Evolutionary conservation across 2,797 vertebrate genomes (phyloP), one percentile per base, ranked within the genome.

Genomic region (Pipistrellus kuhlii): DNA sequence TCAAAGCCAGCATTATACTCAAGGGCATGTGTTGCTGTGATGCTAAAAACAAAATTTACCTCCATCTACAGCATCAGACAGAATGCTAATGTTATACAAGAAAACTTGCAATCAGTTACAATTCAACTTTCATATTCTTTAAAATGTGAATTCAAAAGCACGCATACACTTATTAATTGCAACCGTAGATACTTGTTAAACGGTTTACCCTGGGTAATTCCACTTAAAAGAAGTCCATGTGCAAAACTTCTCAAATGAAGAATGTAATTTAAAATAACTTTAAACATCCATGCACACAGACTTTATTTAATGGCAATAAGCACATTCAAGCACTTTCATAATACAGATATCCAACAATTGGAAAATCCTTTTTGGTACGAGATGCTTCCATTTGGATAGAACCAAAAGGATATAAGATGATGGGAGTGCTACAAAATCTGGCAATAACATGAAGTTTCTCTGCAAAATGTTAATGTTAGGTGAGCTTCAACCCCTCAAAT

Each of bases 21-120:
- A n/a, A 0, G 2, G 1, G 32, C 8, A 90, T 8, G 30, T 11
- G n/a, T 73, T 86, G 23, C 75, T 53, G 76, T n/a, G 13, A 0
- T 51, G 46, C 78, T 84, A 88, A 95, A 3, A 44, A 53, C 27
- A 95, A 85, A 82, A 66, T 89, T 93, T 89, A 91, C 59, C 96
- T 87, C 73, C 51, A 46, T 8, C 84, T 64, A 46, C 2, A 62
- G 30, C 27, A 80, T 38, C 66, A 85, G 20, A 85, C 1, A 23
- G 32, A 94, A 93, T 38, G 71, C 23, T 89, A 78, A 51, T 89
- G 3, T 41, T 81, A 86, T 0, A 85, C 0, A 41, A 90, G 32
- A 93, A 94, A 94, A 88, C 73, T 55, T 93, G 44, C 27, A 87
- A 86, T 53, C 30, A 14, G 35, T 64, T 73, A 91, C 75, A 90